Conservation (phyloP, 1,140 invertebrate genomes). For the Colletes gigas region DNA sequence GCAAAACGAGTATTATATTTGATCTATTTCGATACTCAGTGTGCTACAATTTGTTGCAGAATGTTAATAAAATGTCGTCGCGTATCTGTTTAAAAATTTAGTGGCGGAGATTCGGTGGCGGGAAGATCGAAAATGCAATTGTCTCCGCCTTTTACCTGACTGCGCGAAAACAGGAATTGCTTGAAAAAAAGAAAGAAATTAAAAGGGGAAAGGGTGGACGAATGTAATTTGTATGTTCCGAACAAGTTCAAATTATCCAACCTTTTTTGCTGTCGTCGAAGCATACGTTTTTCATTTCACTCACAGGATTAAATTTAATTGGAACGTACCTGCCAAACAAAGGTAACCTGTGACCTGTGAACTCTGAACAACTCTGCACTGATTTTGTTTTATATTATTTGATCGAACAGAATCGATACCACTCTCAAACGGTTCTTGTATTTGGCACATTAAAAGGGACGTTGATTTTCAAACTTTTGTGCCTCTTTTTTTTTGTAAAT, state of each 20-base stretch:
- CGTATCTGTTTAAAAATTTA: background rate
- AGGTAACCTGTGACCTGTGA: background rate
- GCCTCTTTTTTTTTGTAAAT: too few species aligned
- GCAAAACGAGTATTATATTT: too few species aligned
- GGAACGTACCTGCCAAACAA: slow-evolving; percentile 21
- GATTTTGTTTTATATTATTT: slow-evolving; percentile 7
- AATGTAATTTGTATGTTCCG: slow-evolving; percentile 19
- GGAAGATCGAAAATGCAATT: background rate
- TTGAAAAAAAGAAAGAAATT: background rate
- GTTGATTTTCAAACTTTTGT: too few species aligned
- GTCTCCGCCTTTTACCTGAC: background rate
- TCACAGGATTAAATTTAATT: slow-evolving; percentile 25
- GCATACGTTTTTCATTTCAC: background rate
- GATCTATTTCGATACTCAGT: too few species aligned
- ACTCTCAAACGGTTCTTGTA: background rate
- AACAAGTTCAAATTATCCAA: slow-evolving; percentile 12
- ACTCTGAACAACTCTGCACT: background rate
- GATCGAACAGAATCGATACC: slow-evolving; percentile 19
- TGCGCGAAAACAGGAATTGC: background rate
- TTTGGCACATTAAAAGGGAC: too few species aligned
- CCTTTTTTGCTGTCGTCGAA: background rate
- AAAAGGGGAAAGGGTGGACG: background rate
- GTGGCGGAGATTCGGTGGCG: too few species aligned
- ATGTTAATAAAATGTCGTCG: too few species aligned
- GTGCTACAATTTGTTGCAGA: too few species aligned